phyloP scores from a whole-genome alignment of 2,888 invertebrate genomes.

The Pemphredon lugubris region DNA sequence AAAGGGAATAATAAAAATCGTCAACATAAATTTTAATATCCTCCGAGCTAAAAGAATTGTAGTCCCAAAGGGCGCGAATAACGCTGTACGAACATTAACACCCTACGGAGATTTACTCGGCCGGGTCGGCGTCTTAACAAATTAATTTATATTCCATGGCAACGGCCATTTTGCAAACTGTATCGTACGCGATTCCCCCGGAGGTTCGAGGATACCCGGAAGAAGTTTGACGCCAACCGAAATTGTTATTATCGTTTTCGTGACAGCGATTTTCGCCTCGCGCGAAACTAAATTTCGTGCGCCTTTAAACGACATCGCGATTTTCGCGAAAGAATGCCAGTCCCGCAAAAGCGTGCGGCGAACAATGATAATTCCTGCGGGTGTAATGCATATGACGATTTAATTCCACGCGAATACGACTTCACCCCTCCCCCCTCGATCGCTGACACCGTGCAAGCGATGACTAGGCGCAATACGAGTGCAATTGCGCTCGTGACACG shows the following conservation, averaged over 20 bases:
- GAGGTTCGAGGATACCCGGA: neutral
- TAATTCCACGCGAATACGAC: slow-evolving; percentile 12
- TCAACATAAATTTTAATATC: slow-evolving; percentile 55
- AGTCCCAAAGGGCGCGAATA: slow-evolving; percentile 26
- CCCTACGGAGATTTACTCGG: slow-evolving; percentile 32
- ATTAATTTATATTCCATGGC: slow-evolving; percentile 61
- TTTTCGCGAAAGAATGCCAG: no score
- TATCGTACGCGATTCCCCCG: neutral
- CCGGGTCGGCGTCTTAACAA: slow-evolving; percentile 47
- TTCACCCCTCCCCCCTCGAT: no score
- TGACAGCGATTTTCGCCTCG: no score
- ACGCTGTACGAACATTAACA: slow-evolving; percentile 49
- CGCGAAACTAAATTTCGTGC: no score
- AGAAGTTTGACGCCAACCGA: neutral
- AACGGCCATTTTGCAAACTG: slow-evolving; percentile 37
- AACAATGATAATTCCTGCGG: neutral
- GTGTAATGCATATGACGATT: neutral
- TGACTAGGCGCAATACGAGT: slow-evolving; percentile 13
- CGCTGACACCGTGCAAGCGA: neutral
- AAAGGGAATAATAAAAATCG: slow-evolving; percentile 44
- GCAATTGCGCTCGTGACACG: slow-evolving; percentile 11
- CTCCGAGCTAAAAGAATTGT: slow-evolving; percentile 24
- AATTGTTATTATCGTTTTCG: neutral
- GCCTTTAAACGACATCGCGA: no score
- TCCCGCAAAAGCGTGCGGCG: no score